Evolutionary conservation across 2,888 invertebrate genomes (phyloP), one percentile per base, ranked within the genome.

Genomic region (Cryptosula pallasiana): DNA sequence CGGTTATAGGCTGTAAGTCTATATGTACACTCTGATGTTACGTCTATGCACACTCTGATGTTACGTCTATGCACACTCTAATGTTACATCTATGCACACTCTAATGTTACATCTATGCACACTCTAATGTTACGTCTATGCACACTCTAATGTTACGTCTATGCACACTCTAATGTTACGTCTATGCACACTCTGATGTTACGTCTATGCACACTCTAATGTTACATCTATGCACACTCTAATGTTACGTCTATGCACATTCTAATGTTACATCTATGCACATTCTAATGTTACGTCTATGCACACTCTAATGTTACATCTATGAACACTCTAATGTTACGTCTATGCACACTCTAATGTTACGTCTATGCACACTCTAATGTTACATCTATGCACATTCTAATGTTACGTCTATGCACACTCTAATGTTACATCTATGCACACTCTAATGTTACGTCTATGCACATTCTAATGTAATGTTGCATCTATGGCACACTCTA

Each of bases 1-100:
- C 77, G 85, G 85, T 23, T 85, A 85, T 75, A 79, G 78, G 55
- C 73, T 84, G 84, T 85, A 77, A 79, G 82, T 81, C 69, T 45
- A 32, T 23, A 9, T 5, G n/a, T n/a, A n/a, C 23, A 45, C 45
- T 20, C 45, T 45, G 9, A 5, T 20, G 20, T 5, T 45, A 45
- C 20, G 9, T 45, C 45, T 45, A 45, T 20, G 45, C 45, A 0
- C 23, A 3, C n/a, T 73, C n/a, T n/a, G n/a, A n/a, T n/a, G n/a
- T n/a, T n/a, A n/a, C n/a, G n/a, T n/a, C n/a, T 23, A 9, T 5
- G n/a, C n/a, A n/a, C 23, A 45, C 45, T 20, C 45, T 45, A 5
- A 5, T 20, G 20, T 5, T 45, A 45, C 20, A 5, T 45, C 45
- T 45, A 45, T 20, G 45, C 45, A 0, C 23, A 3, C n/a, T 73